Evolutionary conservation across 2,113 vertebrate species (phyloP).

Genomic region (Gymnogyps californianus): DNA sequence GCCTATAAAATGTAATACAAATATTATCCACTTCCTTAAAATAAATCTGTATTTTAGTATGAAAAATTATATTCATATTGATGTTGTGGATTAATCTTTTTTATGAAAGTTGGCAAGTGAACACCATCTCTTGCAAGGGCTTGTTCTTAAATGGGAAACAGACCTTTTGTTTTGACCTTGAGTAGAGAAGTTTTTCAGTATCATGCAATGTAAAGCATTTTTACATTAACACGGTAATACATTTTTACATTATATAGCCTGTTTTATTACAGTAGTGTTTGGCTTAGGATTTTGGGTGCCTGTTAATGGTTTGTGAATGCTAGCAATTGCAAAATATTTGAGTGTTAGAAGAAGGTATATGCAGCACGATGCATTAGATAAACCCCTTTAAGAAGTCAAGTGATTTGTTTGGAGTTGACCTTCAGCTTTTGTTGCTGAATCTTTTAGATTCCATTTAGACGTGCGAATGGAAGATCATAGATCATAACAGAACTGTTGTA

Average conservation of each 20-base stretch:
- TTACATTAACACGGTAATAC: not conserved
- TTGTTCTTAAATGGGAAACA: constrained; percentile 62
- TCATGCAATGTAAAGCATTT: constrained; percentile 20
- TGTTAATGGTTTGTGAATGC: constrained; percentile 25
- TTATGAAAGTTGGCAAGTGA: constrained; percentile 58
- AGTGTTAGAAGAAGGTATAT: not conserved
- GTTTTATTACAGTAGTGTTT: constrained; percentile 56
- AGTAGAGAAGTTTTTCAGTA: constrained; percentile 31
- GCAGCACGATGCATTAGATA: not conserved
- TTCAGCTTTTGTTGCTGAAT: not conserved
- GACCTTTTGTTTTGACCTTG: constrained; percentile 50
- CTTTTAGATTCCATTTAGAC: not conserved
- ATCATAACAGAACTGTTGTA: not conserved
- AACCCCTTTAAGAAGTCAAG: not conserved
- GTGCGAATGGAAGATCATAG: not conserved
- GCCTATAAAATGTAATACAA: constrained; percentile 70
- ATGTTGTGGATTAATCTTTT: constrained; percentile 65
- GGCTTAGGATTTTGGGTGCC: constrained; percentile 35
- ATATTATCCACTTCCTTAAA: constrained; percentile 74
- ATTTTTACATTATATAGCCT: constrained; percentile 43
- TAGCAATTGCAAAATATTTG: not conserved
- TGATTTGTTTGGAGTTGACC: not conserved
- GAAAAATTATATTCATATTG: constrained; percentile 73
- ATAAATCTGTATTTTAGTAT: constrained; percentile 71
- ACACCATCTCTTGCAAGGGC: constrained; percentile 23